Conservation (phyloP, 2,888 invertebrate species). For the Opisthograptis luteolata region DNA sequence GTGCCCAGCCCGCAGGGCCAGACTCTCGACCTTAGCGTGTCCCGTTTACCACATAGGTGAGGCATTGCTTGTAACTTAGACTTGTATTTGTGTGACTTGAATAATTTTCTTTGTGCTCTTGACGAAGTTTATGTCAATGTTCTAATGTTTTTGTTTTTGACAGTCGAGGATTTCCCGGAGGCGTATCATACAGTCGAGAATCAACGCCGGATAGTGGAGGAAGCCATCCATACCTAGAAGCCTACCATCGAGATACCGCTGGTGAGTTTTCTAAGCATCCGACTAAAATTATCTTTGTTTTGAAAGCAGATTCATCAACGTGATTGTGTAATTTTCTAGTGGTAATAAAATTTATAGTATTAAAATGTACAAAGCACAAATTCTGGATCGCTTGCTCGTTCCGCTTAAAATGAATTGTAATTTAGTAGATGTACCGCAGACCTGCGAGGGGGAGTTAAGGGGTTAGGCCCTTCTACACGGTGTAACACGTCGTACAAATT, state of each 20-base stretch:
- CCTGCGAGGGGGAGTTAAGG: conserved; percentile 18
- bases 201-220: conserved; percentile 95
- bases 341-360: conserved; percentile 29
- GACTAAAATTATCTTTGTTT: background rate
- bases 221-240: conserved; percentile 93
- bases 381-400: conserved; percentile 33
- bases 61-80: conserved; percentile 42
- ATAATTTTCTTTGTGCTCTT: background rate
- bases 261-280: conserved; percentile 82
- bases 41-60: conserved; percentile 93
- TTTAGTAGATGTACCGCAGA: conserved; percentile 36
- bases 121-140: conserved; percentile 6
- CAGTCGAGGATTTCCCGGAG: conserved; percentile 86
- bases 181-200: conserved; percentile 91
- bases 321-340: conserved; percentile 30
- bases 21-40: conserved; percentile 94
- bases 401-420: conserved; percentile 37
- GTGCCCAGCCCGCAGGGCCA: conserved; percentile 96
- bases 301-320: conserved; percentile 13
- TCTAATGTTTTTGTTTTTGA: conserved; percentile 46
- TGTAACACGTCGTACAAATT: conserved; percentile 77
- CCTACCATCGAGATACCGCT: conserved; percentile 91
- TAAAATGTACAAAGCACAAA: conserved; percentile 21
- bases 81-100: conserved; percentile 6
- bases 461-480: conserved; percentile 48